Evolutionary conservation across 2,797 vertebrate species (phyloP), one percentile per base, ranked within the genome.

Genomic region (Semaprochilodus insignis): DNA sequence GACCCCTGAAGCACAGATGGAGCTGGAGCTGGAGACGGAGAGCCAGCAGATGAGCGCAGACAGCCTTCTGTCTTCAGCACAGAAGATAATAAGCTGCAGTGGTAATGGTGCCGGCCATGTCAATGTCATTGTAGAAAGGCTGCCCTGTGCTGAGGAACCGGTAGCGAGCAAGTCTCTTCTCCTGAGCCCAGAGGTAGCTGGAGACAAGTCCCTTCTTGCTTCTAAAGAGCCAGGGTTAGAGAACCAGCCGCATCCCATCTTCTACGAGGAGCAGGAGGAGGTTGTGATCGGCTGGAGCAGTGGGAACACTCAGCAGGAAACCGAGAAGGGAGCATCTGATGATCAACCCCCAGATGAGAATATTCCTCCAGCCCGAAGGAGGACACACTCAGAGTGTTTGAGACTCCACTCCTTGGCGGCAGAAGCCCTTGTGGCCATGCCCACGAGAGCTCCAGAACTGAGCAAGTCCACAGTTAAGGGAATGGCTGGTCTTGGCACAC

Each of bases 91-190:
- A 87, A 97, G 88, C 90, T 96, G 96, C 85, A 95, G 96, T 81
- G 96, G 96, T 13, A 97, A 97, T 85, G 95, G 94, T 23, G 96
- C 95, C 0, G 97, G 97, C 2, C 98, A 99, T 0, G 94, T 98
- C 86, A 99, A 99, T 0, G 98, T 99, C 87, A 99, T 99, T 14
- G 98, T 99, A 14, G 98, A 99, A 40, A 96, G 97, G n/a, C 93
- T 99, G 87, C 98, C 98, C 0, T 94, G 95, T 8, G 96, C 96
- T 0, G 97, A 97, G 88, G 97, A 97, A 71, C 90, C 91, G 0
- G 94, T 95, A 65, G 90, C 90, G 0, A 93, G 94, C 16, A 97
- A 96, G 86, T 92, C 95, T 0, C 96, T 97, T 27, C 94, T 96
- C 27, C 93, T 97, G 77, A 91, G 90, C 74, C 88, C 95, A 0